A percentile compares a stretch with the other conserved stretches of the same genome.
Conservation (phyloP, 2,888 invertebrate species). For the Temnothorax rugatulus region DNA sequence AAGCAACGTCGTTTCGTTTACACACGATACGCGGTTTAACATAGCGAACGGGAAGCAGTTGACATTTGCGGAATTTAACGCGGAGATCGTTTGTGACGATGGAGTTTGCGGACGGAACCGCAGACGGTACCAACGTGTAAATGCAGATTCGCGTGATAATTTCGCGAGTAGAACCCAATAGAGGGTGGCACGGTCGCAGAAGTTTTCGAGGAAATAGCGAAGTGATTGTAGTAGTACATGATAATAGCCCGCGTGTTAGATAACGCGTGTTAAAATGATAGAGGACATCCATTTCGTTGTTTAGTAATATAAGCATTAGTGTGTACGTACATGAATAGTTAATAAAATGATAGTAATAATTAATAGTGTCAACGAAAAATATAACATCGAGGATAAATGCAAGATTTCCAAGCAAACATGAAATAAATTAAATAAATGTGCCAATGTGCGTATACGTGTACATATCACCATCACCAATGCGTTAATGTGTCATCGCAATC, state of each 20-base stretch:
- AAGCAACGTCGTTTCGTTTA: constrained; percentile 74
- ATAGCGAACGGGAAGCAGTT: constrained; percentile 48
- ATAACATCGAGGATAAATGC: neutral
- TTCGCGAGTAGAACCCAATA: constrained; percentile 42
- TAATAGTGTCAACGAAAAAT: neutral
- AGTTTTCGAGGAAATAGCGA: constrained; percentile 45
- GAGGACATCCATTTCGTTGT: neutral
- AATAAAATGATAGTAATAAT: neutral
- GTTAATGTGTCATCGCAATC: neutral
- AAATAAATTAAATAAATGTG: constrained; percentile 7
- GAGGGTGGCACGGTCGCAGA: constrained; percentile 19
- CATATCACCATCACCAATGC: constrained; percentile 39
- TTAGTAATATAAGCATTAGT: neutral
- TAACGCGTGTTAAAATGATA: neutral
- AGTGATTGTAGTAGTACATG: constrained; percentile 25
- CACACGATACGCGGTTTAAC: constrained; percentile 63
- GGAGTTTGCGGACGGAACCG: constrained; percentile 70
- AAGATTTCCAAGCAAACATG: neutral
- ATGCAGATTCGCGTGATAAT: constrained; percentile 55
- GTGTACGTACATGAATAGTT: neutral
- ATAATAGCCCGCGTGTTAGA: neutral
- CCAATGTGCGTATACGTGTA: neutral
- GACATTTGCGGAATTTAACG: constrained; percentile 69
- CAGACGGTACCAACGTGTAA: constrained; percentile 63
- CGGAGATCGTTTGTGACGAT: constrained; percentile 58